A percentile compares a stretch with the other conserved stretches of the same genome.
These are phyloP conservation scores for Bradypus variegatus DNA, from an alignment of 2,797 vertebrate species.

Conservation along the genomic window DNA sequence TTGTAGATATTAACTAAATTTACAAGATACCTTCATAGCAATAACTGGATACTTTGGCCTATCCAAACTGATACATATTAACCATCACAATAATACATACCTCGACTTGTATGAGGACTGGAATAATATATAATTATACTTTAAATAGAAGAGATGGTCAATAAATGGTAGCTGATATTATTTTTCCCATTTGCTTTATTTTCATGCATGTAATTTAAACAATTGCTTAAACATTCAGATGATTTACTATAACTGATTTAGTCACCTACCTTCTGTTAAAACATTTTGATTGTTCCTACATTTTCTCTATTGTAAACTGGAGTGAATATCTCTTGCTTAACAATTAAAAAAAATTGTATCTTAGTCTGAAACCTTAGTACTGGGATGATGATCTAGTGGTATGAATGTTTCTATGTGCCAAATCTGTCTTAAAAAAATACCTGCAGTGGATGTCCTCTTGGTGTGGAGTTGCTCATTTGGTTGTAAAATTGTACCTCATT, in stretches of 20 bases:
- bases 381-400: background rate
- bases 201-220: slow-evolving; percentile 25
- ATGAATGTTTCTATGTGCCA: background rate
- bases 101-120: slow-evolving; percentile 37
- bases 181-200: slow-evolving; percentile 1
- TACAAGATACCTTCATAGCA: too few species aligned
- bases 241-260: slow-evolving; percentile 15
- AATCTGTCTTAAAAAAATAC: background rate
- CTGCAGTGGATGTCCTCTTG: background rate
- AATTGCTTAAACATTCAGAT: background rate
- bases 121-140: background rate
- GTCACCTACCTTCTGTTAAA: slow-evolving; percentile 27
- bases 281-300: background rate
- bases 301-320: background rate
- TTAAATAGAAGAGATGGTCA: slow-evolving; percentile 20
- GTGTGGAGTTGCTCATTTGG: background rate
- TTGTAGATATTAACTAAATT: too few species aligned
- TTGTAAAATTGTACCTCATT: slow-evolving; percentile 29
- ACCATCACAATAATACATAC: background rate
- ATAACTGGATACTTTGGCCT: too few species aligned
- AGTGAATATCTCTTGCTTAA: background rate
- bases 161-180: background rate
- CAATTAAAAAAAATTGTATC: background rate
- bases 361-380: background rate
- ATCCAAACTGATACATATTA: too few species aligned